Conservation (phyloP, 2,797 vertebrate species). For the Notoglanidium macrostoma region DNA sequence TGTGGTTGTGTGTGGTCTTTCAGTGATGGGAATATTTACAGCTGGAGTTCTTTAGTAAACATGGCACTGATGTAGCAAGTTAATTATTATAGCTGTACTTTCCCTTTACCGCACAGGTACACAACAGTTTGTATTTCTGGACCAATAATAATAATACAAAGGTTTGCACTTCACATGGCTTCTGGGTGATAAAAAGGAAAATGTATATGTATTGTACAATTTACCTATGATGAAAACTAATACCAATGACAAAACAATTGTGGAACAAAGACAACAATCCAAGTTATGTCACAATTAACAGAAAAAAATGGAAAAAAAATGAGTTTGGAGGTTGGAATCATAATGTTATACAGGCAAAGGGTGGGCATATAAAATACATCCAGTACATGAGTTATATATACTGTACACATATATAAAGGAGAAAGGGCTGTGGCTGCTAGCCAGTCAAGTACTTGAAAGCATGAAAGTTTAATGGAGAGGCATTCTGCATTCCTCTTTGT, state of each 20-base stretch:
- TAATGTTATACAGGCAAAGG: background rate
- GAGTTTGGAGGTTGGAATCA: background rate
- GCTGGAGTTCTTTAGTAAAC: constrained; percentile 30
- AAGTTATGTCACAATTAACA: background rate
- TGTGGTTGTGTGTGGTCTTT: constrained; percentile 5
- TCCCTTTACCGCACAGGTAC: background rate
- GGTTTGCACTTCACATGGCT: too few species aligned
- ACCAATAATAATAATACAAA: background rate
- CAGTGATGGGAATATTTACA: constrained; percentile 21
- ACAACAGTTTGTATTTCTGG: background rate
- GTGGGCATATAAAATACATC: background rate
- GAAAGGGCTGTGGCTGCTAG: constrained; percentile 42
- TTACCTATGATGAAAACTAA: background rate
- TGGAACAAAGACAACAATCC: background rate
- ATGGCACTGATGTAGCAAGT: background rate
- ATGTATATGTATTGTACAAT: background rate
- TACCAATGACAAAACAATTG: background rate
- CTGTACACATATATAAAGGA: background rate
- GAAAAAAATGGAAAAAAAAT: background rate
- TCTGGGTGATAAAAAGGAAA: background rate
- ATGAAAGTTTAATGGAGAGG: constrained; percentile 72
- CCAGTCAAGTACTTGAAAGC: constrained; percentile 64
- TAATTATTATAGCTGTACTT: constrained; percentile 36
- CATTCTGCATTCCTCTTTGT: constrained; percentile 55
- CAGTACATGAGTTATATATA: background rate